Base-by-base conservation (phyloP, 2,888 invertebrate genomes). In the Pardosa pseudoannulata region DNA sequence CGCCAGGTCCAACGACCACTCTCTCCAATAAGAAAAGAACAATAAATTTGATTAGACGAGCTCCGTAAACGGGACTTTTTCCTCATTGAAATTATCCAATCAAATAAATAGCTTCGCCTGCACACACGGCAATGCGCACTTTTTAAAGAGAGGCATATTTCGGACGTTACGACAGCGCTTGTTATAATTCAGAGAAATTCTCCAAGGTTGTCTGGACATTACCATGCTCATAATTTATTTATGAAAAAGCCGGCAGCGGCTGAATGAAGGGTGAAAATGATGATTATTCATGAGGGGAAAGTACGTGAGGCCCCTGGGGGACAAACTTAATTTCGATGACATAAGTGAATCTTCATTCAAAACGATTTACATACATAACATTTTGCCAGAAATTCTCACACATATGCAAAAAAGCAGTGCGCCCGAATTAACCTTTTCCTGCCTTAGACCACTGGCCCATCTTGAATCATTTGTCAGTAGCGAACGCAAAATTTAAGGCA, bases 201-300 rank as follows among this genome's bases (percentile, higher is more conserved):
- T 23, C 11, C 56, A 56, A 56, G 56, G 56, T 23, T 56, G 56
- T 56, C 56, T 56, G 23, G 56, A 56, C 23, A 46, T 46, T 46
- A 56, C 23, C 23, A 56, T 56, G 56, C 56, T 56, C 56, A 56
- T 56, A 56, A 56, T 56, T 56, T 56, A 56, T 56, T 56, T 56
- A 56, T 56, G 56, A 56, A 56, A 56, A 19, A 56, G 19, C 41
- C 41, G 41, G 41, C 41, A 46, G 41, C 41, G 41, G 23, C 13
- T 56, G 56, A 56, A 56, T 19, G 23, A 56, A 56, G 23, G 23
- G 56, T 56, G 19, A 23, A n/a, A 56, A 56, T 16, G 23, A 56
- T 56, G 56, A 56, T 56, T 56, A 56, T 56, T 56, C 56, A 56
- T 56, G 23, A 56, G 23, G 23, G 41, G 16, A 13, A 46, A 46